Evolutionary conservation across 2,113 vertebrate species (phyloP), one percentile per base, ranked within the genome.

Genomic region (Rhipidura dahli): DNA sequence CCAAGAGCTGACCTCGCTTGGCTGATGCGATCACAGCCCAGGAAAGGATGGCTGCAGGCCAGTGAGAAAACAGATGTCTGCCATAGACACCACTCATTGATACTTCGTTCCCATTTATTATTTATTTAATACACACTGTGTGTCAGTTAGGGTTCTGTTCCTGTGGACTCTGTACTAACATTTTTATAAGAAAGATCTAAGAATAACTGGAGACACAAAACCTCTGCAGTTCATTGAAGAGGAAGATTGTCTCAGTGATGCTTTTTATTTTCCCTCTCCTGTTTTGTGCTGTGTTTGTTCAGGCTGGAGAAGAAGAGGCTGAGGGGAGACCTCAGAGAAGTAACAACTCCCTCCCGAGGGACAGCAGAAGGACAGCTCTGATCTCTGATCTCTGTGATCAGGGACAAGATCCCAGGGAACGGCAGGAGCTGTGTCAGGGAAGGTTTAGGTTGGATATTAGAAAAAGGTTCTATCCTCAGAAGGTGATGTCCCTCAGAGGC

Each of bases 81-180:
- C 83, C 88, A 85, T 1, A 72, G 87, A 92, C 85, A 89, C 69
- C 72, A 28, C 83, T 89, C 87, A 93, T 94, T 77, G 94, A 95
- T 91, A 83, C 70, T 84, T 95, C 40, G 69, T 89, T 96, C 86
- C 54, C 76, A 73, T 97, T 69, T 73, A 93, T 95, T 93, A 96
- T 94, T 97, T 92, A 96, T 91, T 77, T 60, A 72, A 89, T 91
- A 87, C 80, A 77, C 39, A 17, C 59, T 50, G 37, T 11, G 64
- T 90, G 83, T 90, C 42, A 0, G 42, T 76, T 30, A 61, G 54
- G 51, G 69, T 61, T 87, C 47, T 87, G 80, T 54, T 92, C 20
- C 30, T 39, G 73, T 70, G 88, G 95, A 59, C 59, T 63, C 66
- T 51, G 49, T 30, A 35, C 39, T 83, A 63, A 69, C 30, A 14